Conservation (phyloP, 2,113 vertebrate genomes). For the Aix galericulata region DNA sequence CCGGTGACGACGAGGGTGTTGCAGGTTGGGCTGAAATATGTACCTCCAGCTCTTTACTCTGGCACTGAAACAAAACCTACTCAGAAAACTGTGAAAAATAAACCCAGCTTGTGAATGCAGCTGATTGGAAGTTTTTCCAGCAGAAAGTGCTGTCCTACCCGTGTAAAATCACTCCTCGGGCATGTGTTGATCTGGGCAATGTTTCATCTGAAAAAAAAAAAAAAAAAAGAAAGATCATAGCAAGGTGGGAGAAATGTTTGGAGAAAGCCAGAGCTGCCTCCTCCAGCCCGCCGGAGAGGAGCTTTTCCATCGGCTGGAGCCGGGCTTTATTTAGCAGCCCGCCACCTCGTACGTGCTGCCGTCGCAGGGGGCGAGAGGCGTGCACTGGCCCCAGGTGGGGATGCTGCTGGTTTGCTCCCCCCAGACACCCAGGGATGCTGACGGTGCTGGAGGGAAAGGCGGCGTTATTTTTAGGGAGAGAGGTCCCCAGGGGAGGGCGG, state of each 20-base stretch:
- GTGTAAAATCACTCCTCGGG: background rate
- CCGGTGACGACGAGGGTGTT: background rate
- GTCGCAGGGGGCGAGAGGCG: background rate
- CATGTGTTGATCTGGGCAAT: slow-evolving; percentile 57
- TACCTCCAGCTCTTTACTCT: slow-evolving; percentile 57
- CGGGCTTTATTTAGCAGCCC: background rate
- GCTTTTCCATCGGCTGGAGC: slow-evolving; percentile 10
- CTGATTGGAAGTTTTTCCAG: slow-evolving; percentile 56
- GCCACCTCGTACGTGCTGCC: fast-evolving
- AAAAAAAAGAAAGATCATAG: background rate
- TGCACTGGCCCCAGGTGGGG: background rate
- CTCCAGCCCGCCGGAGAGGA: background rate
- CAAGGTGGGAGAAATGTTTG: background rate
- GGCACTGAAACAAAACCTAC: slow-evolving; percentile 55
- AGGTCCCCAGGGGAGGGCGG: background rate
- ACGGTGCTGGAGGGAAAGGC: background rate
- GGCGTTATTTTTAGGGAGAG: background rate
- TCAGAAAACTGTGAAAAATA: slow-evolving; percentile 55
- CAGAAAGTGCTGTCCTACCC: slow-evolving; percentile 2
- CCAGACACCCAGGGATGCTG: background rate
- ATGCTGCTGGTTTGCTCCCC: background rate
- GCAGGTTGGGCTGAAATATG: slow-evolving; percentile 44
- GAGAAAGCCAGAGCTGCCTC: background rate
- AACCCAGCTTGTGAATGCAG: slow-evolving; percentile 40
- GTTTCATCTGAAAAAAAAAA: slow-evolving; percentile 1